Conservation (phyloP, 2,888 invertebrate genomes). For the Drosophila barbarae region DNA sequence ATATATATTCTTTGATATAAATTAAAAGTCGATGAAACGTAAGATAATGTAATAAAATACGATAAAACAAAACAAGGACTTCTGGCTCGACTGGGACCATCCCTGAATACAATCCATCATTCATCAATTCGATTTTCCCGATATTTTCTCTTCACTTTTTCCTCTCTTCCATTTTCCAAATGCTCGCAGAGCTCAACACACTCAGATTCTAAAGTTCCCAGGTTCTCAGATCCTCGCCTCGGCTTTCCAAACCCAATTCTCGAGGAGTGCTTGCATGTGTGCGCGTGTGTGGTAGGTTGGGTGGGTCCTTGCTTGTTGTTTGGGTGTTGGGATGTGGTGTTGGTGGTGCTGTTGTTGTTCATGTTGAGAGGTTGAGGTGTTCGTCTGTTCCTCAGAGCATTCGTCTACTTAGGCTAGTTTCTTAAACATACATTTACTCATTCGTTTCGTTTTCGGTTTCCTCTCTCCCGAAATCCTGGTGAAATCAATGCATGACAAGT, state of each 20-base stretch:
- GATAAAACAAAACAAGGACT: conserved; percentile 45
- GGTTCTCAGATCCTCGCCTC: conserved; percentile 9
- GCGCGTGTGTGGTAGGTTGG: conserved; percentile 7
- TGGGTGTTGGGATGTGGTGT: conserved; percentile 21
- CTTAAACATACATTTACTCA: conserved; percentile 69
- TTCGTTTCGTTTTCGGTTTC: conserved; percentile 50
- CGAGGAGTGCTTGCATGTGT: conserved; percentile 17
- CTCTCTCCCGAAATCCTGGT: conserved; percentile 47
- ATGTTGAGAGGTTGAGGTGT: conserved; percentile 51
- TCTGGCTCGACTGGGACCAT: conserved; percentile 37
- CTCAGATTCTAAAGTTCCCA: conserved; percentile 28
- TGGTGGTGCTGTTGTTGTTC: conserved; percentile 34
- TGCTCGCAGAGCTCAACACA: conserved; percentile 54
- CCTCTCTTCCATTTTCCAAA: conserved; percentile 30
- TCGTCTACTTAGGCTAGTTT: conserved; percentile 72
- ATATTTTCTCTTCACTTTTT: background rate
- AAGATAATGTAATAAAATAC: conserved; percentile 39
- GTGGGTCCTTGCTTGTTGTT: conserved; percentile 1
- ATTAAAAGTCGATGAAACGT: conserved; percentile 16
- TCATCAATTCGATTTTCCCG: conserved; percentile 17
- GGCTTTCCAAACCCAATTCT: conserved; percentile 15
- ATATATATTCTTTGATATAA: conserved; percentile 35
- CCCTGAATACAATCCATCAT: conserved; percentile 25
- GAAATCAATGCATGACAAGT: conserved; percentile 63
- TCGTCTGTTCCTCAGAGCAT: conserved; percentile 56